Base-by-base conservation (phyloP, 2,888 invertebrate genomes). In the Drosophila barbarae region DNA sequence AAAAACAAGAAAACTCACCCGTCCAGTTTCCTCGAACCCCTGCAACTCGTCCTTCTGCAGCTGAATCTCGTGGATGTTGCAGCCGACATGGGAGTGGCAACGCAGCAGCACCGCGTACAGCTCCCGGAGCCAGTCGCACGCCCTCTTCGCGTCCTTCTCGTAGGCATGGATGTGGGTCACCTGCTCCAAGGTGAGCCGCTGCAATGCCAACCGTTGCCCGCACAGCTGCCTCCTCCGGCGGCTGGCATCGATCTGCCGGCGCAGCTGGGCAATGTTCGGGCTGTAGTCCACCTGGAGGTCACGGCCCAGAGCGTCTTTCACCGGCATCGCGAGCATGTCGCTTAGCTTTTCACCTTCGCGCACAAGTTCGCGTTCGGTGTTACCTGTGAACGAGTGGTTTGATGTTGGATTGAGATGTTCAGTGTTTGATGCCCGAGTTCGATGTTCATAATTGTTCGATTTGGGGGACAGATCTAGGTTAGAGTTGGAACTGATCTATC, bases 141-240 rank as follows among this genome's bases (percentile, higher is more conserved):
- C 94, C 90, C 95, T 93, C 61, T 92, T 90, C 2, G 93, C 93
- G 85, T 96, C 95, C 77, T 91, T 91, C 88, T 96, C 95, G 87
- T 95, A 95, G 23, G 93, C 92, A 77, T 93, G 91, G 75, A 95
- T 92, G 86, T 95, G 93, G 52, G 93, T 91, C 70, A 94, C 92
- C 90, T 96, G 95, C 85, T 95, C 94, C 74, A 95, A 89, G 64
- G 95, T 94, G 66, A 96, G 90, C 86, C 93, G 93, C 85, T 95
- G 93, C 72, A 95, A 89, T 80, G 95, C 94, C 4, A 94, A 92
- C 76, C 94, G 93, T 80, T 95, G 95, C 73, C 93, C 91, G 85
- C 94, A 93, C 73, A 94, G 92, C 85, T 93, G 92, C 79, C 93
- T 93, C 50, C 94, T 90, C 6, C 93, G 93, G 54, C 92, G 92